Evolutionary conservation across 2,113 vertebrate species (phyloP), one percentile per base, ranked within the genome.

Genomic region (Lamprotornis superbus): DNA sequence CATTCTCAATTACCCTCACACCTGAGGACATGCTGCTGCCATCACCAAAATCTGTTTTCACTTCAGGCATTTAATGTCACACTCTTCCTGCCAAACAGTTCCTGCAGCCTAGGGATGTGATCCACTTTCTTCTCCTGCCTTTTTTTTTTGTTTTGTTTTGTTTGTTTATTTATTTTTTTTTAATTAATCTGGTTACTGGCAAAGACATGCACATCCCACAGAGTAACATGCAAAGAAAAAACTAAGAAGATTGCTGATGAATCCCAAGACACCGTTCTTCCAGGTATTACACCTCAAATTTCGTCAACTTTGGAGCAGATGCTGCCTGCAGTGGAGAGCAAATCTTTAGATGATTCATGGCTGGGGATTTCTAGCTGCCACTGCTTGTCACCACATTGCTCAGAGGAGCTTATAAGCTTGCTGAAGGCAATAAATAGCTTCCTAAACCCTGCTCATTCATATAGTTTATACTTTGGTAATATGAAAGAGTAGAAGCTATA

Each of bases 391-490:
- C 40, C 44, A 14, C 42, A 60, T 60, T 82, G 49, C 61, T 93
- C 71, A 83, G 40, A 82, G 53, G 23, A 73, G 53, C 61, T 95
- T 73, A 73, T 50, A 76, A 73, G 22, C 53, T 93, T 76, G n/a
- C 53, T 89, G 46, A 91, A 87, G 70, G 81, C 49, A 91, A 94
- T 82, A 89, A 94, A 94, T 49, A 90, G 11, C 49, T 92, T 86
- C 67, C 35, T 42, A 92, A 95, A 71, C 39, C 42, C 83, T 84
- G 24, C 9, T 91, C 39, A 83, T 69, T 88, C n/a, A 37, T 40
- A 56, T 8, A 68, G 40, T 60, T 87, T 63, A 35, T 64, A 44
- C 33, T 84, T 75, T 13, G 44, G 64, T 82, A 71, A 60, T 20
- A 57, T 46, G 28, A 80, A 91, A 50, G 3, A 5, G 30, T n/a